Conservation (phyloP, 2,113 vertebrate species). For the Cinclus cinclus region DNA sequence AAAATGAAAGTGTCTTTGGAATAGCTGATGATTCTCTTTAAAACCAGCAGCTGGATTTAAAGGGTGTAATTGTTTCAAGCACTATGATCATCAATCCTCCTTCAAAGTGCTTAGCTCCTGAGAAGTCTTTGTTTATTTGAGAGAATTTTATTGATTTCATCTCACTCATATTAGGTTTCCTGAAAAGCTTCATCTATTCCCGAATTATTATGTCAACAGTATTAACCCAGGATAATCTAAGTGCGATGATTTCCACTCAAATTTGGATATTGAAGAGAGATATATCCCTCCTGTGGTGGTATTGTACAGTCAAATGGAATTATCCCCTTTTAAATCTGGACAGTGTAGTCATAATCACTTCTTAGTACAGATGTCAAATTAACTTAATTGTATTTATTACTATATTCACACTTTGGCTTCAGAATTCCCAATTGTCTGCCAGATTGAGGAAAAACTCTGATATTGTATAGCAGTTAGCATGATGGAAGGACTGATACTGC, state of each 20-base stretch:
- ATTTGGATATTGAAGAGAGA: not conserved
- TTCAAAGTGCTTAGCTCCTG: not conserved
- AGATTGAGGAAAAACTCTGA: not conserved
- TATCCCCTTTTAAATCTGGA: not conserved
- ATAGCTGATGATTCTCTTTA: not conserved
- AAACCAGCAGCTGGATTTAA: not conserved
- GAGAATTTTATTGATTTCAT: not conserved
- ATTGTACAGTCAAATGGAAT: not conserved
- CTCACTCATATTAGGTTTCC: not conserved
- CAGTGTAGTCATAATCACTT: not conserved
- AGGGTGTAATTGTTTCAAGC: not conserved
- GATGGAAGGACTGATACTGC: not conserved
- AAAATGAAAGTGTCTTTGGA: not conserved
- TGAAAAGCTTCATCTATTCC: not conserved
- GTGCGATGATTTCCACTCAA: not conserved
- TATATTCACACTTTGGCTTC: not conserved
- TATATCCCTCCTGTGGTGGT: not conserved
- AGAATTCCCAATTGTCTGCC: not conserved
- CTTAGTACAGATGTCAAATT: not conserved
- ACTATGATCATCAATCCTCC: not conserved
- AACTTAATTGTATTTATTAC: not conserved
- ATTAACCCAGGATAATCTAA: not conserved
- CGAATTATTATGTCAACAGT: not conserved
- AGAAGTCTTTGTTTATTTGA: not conserved
- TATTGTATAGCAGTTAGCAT: not conserved